A percentile compares a stretch with the other conserved stretches of the same genome.
Conservation (phyloP, 2,888 invertebrate genomes). For the Drosophila pseudotalamancana region DNA sequence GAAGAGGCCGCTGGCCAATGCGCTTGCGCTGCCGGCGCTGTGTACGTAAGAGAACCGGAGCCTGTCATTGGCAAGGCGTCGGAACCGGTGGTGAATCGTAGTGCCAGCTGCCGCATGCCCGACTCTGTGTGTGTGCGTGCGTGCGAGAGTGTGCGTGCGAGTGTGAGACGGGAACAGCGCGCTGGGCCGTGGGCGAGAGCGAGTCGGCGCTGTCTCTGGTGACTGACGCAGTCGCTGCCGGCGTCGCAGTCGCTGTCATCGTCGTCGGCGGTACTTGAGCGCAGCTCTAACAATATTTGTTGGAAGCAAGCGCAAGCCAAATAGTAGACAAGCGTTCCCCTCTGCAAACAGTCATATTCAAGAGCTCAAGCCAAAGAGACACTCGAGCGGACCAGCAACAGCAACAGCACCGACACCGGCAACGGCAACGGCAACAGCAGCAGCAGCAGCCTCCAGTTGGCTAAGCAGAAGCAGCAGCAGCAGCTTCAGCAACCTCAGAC, state of each 20-base stretch:
- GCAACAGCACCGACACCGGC: constrained; percentile 43
- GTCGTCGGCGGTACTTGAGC: constrained; percentile 82
- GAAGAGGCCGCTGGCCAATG: constrained; percentile 75
- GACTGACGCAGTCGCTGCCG: constrained; percentile 25
- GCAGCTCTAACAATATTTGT: constrained; percentile 84
- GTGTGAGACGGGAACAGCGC: constrained; percentile 45
- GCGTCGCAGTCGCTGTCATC: constrained; percentile 37
- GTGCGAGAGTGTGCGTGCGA: constrained; percentile 32
- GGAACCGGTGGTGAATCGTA: constrained; percentile 45
- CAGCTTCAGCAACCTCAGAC: constrained; percentile 49
- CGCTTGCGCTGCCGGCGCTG: constrained; percentile 75
- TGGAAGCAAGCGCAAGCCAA: constrained; percentile 84
- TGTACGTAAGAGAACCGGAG: constrained; percentile 80
- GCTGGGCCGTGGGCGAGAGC: constrained; percentile 52
- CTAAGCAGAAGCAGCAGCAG: constrained; percentile 33
- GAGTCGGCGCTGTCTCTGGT: constrained; percentile 50
- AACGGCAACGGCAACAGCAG: constrained; percentile 17
- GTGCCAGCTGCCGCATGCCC: constrained; percentile 22
- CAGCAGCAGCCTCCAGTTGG: constrained; percentile 39
- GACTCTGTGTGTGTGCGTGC: constrained; percentile 13
- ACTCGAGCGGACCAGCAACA: constrained; percentile 83
- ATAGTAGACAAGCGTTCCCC: constrained; percentile 85
- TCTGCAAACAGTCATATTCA: constrained; percentile 85
- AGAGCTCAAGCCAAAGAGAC: constrained; percentile 84
- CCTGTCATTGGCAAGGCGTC: constrained; percentile 66